phyloP scores from a whole-genome alignment of 2,797 vertebrate genomes.

The Remorina albescens region DNA sequence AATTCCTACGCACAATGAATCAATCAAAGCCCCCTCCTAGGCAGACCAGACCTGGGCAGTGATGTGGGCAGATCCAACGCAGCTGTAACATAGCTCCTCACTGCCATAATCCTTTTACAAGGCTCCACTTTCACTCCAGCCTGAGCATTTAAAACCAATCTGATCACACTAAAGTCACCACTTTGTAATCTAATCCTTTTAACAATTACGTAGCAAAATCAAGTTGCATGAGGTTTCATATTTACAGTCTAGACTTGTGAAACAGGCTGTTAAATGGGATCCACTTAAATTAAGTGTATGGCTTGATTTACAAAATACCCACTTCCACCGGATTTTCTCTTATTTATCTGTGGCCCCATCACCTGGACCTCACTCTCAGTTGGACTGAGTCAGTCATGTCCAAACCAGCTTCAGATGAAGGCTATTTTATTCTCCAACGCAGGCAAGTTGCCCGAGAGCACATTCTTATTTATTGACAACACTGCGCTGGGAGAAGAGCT shows the following conservation, averaged over 20 bases:
- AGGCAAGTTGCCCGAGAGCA: conserved; percentile 41
- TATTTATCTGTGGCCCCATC: conserved; percentile 13
- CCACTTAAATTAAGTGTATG: conserved; percentile 18
- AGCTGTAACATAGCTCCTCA: conserved; percentile 68
- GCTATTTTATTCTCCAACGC: conserved; percentile 26
- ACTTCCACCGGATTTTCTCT: conserved; percentile 27
- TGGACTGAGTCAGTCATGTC: conserved; percentile 35
- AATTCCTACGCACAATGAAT: conserved; percentile 74
- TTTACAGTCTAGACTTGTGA: conserved; percentile 46
- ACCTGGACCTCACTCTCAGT: conserved; percentile 29
- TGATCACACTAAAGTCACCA: conserved; percentile 38
- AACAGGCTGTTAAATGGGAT: conserved; percentile 38
- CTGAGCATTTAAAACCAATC: conserved; percentile 31
- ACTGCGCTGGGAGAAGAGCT: conserved; percentile 17
- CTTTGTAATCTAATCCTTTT: conserved; percentile 53
- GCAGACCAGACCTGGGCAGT: conserved; percentile 63
- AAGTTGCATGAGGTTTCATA: conserved; percentile 31
- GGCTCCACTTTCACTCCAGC: conserved; percentile 57
- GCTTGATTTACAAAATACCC: conserved; percentile 19
- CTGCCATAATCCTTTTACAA: conserved; percentile 61
- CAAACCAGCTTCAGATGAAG: conserved; percentile 35
- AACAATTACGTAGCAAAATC: conserved; percentile 33
- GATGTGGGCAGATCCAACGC: conserved; percentile 61
- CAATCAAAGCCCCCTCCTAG: conserved; percentile 72
- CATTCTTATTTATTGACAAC: conserved; percentile 55